Evolutionary conservation across 2,888 invertebrate species (phyloP).

Genomic region (Orthonevra nobilis): DNA sequence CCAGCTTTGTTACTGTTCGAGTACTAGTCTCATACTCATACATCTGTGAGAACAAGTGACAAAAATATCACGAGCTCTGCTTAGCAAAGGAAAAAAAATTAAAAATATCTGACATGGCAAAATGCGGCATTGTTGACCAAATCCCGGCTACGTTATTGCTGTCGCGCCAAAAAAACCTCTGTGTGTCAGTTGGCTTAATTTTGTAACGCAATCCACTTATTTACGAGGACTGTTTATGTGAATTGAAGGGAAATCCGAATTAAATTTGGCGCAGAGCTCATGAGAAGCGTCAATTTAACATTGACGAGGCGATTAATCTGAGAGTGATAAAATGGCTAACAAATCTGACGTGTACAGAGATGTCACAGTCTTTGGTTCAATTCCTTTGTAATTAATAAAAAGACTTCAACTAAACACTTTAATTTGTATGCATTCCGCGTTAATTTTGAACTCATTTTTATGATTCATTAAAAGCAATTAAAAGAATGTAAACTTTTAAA

Average conservation of each 20-base stretch:
- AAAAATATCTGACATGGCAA: slow-evolving; percentile 20
- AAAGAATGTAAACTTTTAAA: no score
- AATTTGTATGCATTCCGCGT: no score
- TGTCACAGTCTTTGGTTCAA: no score
- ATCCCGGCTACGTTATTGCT: slow-evolving; percentile 7
- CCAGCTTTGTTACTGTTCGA: slow-evolving; percentile 7
- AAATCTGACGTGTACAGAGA: no score
- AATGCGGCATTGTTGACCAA: slow-evolving; percentile 35
- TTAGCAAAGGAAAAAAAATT: neutral
- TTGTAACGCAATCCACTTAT: slow-evolving; percentile 50
- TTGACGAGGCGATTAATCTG: no score
- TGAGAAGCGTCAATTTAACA: no score
- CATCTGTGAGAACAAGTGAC: neutral
- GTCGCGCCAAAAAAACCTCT: neutral
- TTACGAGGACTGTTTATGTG: slow-evolving; percentile 11
- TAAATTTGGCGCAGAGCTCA: no score
- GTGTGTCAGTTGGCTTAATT: slow-evolving; percentile 16
- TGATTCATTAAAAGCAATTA: no score
- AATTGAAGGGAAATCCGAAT: slow-evolving; percentile 11
- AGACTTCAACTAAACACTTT: no score
- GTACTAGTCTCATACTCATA: neutral
- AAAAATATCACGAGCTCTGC: slow-evolving; percentile 25
- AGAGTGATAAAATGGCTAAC: no score
- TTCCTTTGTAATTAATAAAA: no score
- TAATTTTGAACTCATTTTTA: no score